These are phyloP conservation scores for Tiliacea aurago DNA, from an alignment of 2,888 invertebrate genomes.

Conservation along the genomic window DNA sequence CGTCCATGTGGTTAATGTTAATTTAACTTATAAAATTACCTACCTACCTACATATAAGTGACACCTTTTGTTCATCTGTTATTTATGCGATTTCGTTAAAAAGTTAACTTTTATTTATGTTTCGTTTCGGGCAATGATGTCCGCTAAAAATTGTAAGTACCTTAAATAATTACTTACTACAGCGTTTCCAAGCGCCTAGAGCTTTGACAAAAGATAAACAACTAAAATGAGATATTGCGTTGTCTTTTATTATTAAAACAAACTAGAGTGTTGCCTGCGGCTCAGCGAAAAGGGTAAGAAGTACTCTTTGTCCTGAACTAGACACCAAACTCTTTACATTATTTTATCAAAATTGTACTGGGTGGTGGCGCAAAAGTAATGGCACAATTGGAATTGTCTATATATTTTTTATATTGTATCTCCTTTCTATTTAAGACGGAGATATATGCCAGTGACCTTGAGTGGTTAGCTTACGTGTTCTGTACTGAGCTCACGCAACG, in stretches of 20 bases:
- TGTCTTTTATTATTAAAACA: neutral
- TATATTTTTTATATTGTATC: no score
- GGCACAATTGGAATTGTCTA: no score
- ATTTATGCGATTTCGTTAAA: neutral
- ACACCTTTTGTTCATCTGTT: neutral
- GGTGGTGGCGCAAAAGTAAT: no score
- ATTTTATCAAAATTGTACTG: neutral
- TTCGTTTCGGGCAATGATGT: neutral
- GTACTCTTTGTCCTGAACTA: neutral
- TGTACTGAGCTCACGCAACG: no score
- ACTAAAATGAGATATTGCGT: slow-evolving; percentile 2
- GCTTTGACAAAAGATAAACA: neutral
- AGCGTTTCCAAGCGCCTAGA: neutral
- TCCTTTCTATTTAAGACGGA: no score
- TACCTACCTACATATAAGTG: neutral
- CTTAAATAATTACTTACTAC: neutral
- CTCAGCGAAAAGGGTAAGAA: neutral
- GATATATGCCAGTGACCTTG: no score
- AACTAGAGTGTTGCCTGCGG: slow-evolving; percentile 10
- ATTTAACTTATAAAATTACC: neutral
- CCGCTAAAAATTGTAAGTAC: neutral
- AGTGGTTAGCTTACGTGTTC: no score
- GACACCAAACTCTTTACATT: neutral
- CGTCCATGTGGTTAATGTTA: neutral
- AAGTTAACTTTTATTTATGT: neutral